Base-by-base conservation (phyloP, 2,888 invertebrate genomes). In the Drosophila multiciliata region DNA sequence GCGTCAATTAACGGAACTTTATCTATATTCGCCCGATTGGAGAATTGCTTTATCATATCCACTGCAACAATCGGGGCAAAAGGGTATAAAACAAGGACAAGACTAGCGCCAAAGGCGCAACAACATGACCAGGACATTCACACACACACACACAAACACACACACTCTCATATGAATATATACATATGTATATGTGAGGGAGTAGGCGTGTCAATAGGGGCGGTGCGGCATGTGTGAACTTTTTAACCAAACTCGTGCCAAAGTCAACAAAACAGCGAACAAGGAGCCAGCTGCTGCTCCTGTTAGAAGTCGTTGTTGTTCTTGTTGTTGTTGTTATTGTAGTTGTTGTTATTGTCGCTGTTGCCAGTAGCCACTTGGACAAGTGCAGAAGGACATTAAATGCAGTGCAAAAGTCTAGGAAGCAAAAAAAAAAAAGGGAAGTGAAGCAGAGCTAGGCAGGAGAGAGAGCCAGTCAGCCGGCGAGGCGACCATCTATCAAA, bases 201-300 rank as follows among this genome's bases (percentile, higher is more conserved):
- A 7, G 55, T 35, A 20, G 53, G 55, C 55, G 62, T 35, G 54
- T 26, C 23, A 50, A 45, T 35, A n/a, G 38, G 45, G 48, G n/a
- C 35, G 62, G 66, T 69, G 73, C 75, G 75, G 80, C 82, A 86
- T 87, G 87, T 91, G 91, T 90, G 89, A 88, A 89, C 88, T 90
- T 90, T 90, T 81, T 84, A 88, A 78, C 84, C 75, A 83, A 90
- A 89, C 90, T 82, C 83, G 78, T 75, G 84, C 89, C 84, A 90
- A 91, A 89, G 90, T 90, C 89, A 89, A 89, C 91, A 89, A 78
- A 90, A 83, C 80, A 76, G 82, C 78, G 66, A 65, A 81, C 73
- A 74, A 83, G 79, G 79, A 81, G 81, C 66, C 81, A 66, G 64
- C 57, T 70, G 76, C 54, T 48, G 59, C 38, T 57, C 49, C 48